Evolutionary conservation across 2,888 invertebrate genomes (phyloP), one percentile per base, ranked within the genome.

Genomic region (Xylocampa areola): DNA sequence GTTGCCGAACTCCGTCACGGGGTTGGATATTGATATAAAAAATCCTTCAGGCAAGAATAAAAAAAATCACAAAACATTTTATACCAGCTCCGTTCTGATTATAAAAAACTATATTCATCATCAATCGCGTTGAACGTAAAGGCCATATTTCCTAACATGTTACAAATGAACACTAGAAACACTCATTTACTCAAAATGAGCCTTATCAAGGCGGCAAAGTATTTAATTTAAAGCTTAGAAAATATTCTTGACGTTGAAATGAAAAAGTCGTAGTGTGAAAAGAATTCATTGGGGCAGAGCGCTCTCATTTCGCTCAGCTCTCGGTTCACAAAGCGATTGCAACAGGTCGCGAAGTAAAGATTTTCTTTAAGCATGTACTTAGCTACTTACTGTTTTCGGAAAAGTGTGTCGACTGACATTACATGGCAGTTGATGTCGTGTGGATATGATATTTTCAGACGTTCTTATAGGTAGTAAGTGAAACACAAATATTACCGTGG

Each of bases 281-380:
- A 55, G 43, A 58, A 48, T 58, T 68, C 65, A 61, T 53, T 50
- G 49, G 43, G 16, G 37, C 23, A 33, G 32, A 19, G 36, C n/a
- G 55, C 43, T 64, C 45, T 64, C 44, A 72, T 70, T 70, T 64
- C 11, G 36, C 33, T 65, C 37, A 40, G 30, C 33, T 40, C 57
- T 68, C 25, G 35, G n/a, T 53, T 8, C 6, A 64, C 43, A 68
- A 63, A 72, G 40, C 25, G 11, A 8, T 47, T 36, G 73, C 70
- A 70, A 70, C 70, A 70, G 70, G 70, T 70, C 49, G 55, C 19
- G 19, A 60, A 49, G 51, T 66, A 50, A 65, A 62, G 47, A 64
- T 70, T 51, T 53, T 55, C 44, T 52, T 39, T 17, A 52, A 58
- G 49, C 25, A 37, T 55, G 37, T 50, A 52, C 41, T 48, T 60